Percentiles rank a stretch among this genome's conserved stretches.
These are phyloP conservation scores for Heliconius erato DNA, from an alignment of 2,888 invertebrate species.

Conservation along the genomic window DNA sequence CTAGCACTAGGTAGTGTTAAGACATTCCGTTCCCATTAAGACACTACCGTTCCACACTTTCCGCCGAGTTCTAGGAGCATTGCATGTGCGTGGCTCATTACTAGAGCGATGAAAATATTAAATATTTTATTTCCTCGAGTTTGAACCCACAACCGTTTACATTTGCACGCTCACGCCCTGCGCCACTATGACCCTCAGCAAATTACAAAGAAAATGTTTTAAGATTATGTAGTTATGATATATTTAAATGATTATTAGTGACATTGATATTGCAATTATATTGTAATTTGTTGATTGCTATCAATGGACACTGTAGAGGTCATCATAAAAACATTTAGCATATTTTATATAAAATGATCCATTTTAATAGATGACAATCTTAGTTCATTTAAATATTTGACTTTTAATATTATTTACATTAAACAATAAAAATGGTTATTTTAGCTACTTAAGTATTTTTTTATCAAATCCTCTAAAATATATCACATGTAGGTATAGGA, in stretches of 20 bases:
- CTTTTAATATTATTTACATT: too few relatives aligned
- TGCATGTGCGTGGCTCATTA: too few relatives aligned
- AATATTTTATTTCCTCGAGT: too few relatives aligned
- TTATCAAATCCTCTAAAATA: neutral
- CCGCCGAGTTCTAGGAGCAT: too few relatives aligned
- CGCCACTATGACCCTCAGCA: neutral
- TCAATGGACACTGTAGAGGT: constrained; percentile 19
- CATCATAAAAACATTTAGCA: constrained; percentile 5
- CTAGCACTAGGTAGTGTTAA: too few relatives aligned
- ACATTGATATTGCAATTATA: constrained; percentile 6
- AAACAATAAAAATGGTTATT: too few relatives aligned
- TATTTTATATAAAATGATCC: constrained; percentile 6
- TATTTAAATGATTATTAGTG: neutral
- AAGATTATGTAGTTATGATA: neutral
- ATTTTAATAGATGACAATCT: neutral
- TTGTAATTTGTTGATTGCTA: constrained; percentile 13
- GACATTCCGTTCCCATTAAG: too few relatives aligned
- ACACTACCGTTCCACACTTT: too few relatives aligned
- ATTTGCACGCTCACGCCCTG: neutral
- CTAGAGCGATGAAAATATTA: too few relatives aligned
- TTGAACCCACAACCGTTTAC: too few relatives aligned
- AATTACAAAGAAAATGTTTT: neutral
- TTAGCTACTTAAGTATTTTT: neutral
- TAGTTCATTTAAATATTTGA: neutral
- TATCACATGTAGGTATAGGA: too few relatives aligned